These are phyloP conservation scores for Bombus pyrosoma DNA, from an alignment of 1,140 invertebrate species.

Conservation along the genomic window DNA sequence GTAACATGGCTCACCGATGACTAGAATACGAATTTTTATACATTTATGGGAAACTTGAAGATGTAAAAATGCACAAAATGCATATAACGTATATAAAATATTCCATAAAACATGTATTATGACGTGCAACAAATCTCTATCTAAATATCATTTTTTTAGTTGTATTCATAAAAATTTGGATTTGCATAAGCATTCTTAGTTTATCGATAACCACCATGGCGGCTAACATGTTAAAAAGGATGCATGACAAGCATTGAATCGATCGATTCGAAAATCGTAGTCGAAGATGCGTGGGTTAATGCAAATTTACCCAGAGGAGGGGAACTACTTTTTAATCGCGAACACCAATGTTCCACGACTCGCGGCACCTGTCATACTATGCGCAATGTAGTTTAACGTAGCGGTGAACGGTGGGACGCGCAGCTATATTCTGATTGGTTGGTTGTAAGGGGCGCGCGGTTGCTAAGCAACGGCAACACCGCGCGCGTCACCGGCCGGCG, in stretches of 20 bases:
- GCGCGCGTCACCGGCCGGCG: slow-evolving; percentile 75
- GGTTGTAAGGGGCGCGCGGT: slow-evolving; percentile 59
- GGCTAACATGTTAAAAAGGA: neutral
- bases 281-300: slow-evolving; percentile 25
- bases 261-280: slow-evolving; percentile 27
- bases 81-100: too few species aligned
- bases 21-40: too few species aligned
- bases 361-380: slow-evolving; percentile 57
- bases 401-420: slow-evolving; percentile 1
- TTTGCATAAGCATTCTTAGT: too few species aligned
- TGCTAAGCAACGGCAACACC: slow-evolving; percentile 77
- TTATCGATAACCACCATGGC: too few species aligned
- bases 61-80: too few species aligned
- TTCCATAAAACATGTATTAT: too few species aligned
- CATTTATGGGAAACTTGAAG: too few species aligned
- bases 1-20: too few species aligned
- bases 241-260: neutral
- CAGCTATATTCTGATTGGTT: slow-evolving; percentile 38
- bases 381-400: slow-evolving; percentile 39
- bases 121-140: too few species aligned
- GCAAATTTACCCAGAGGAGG: slow-evolving; percentile 12
- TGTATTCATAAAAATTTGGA: too few species aligned
- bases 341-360: slow-evolving; percentile 25
- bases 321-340: slow-evolving; percentile 57
- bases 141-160: too few species aligned